phyloP scores from a whole-genome alignment of 2,113 vertebrate species.

The Trogon surrucura region DNA sequence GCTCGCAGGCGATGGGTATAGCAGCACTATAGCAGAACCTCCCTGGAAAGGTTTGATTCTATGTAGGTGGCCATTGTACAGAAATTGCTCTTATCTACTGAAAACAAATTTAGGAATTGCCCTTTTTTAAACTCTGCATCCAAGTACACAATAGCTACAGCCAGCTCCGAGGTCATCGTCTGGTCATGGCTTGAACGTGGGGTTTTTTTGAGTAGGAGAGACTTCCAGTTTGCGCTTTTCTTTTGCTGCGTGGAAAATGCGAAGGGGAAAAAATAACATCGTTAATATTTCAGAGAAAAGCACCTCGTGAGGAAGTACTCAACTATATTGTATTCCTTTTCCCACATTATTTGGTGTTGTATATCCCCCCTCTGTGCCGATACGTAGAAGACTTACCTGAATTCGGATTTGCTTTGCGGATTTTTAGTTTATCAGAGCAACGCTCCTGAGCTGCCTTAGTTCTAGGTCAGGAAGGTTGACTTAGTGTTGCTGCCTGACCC shows the following conservation, averaged over 20 bases:
- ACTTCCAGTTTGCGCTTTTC: constrained; percentile 5
- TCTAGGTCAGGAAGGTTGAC: background rate
- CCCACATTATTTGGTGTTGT: background rate
- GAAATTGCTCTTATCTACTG: constrained; percentile 47
- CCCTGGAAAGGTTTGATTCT: background rate
- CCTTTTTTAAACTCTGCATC: constrained; percentile 46
- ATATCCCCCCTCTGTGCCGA: background rate
- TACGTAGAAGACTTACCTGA: background rate
- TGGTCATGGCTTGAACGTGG: constrained; percentile 17
- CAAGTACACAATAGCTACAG: constrained; percentile 38
- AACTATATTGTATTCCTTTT: background rate
- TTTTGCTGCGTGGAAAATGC: background rate
- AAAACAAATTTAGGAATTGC: constrained; percentile 58
- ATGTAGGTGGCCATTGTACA: constrained; percentile 13
- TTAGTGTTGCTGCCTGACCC: background rate
- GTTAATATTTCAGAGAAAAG: constrained; percentile 5
- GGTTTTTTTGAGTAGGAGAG: background rate
- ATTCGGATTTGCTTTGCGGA: background rate
- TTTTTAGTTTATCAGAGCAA: background rate
- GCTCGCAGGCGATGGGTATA: constrained; percentile 18
- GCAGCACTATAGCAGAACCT: background rate
- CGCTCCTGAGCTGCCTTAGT: background rate
- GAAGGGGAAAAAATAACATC: constrained; percentile 16
- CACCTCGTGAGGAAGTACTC: background rate
- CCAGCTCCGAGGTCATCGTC: constrained; percentile 37